Base-by-base conservation (phyloP, 2,888 invertebrate genomes). In the Peribatodes rhomboidaria region DNA sequence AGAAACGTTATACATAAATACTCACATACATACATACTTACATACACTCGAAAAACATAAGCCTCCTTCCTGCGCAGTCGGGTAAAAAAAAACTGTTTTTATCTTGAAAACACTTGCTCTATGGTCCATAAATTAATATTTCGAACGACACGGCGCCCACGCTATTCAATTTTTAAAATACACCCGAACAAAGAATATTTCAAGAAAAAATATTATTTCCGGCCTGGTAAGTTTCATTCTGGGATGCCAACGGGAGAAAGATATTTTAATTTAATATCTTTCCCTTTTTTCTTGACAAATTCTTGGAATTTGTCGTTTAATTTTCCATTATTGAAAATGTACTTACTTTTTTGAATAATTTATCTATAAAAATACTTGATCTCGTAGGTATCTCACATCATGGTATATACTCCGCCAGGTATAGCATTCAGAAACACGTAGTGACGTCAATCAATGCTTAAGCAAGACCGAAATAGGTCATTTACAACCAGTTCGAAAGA, bases 121-220 rank as follows among this genome's bases (percentile, higher is more conserved):
- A n/a, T 4, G 44, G 13, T 44, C n/a, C 20, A 9, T 7, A 27
- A 14, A 44, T 57, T 52, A 39, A 47, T 56, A 58, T 47, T 58
- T 57, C 46, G 56, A 46, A 53, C 33, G 46, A 39, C 31, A 41
- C 8, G 31, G 1, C 59, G 41, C 53, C 53, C 53, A 57, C 63
- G 31, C 20, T 1, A 37, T 53, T 63, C 58, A 18, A 56, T 31
- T 58, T 63, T 54, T 33, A 53, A 57, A 63, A 47, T 56, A 57
- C 22, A 49, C 22, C 49, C 53, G 2, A 22, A 31, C 47, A 49
- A 47, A 47, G 41, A 46, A 27, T n/a, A 27, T 49, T 61, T 47
- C n/a, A 37, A 35, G 57, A 46, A 46, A 52, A 63, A 46, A 46
- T 44, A 63, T 57, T 63, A 44, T 53, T 57, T 63, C 39, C 41